Evolutionary conservation across 2,797 vertebrate species (phyloP), one percentile per base, ranked within the genome.

Genomic region (Tachyglossus aculeatus): DNA sequence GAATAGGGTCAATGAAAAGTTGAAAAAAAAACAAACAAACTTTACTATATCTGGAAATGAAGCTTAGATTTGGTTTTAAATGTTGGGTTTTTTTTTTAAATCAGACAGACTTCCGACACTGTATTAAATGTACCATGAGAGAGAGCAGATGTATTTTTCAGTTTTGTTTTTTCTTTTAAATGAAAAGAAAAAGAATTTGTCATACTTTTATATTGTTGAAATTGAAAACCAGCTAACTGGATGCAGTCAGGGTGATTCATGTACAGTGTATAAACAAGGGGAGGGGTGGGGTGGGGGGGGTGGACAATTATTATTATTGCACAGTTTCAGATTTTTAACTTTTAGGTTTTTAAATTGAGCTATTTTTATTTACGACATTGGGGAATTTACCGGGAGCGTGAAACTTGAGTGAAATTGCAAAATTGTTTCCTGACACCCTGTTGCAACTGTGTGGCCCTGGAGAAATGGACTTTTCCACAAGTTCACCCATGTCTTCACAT

Each of bases 151-250:
- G 71, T 87, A 63, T 85, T 86, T 90, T 86, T 83, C 81, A 81
- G 74, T 85, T 87, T 66, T 71, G 33, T 88, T 77, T 89, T 90
- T 92, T 95, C 88, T 93, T 94, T 95, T 94, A 93, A 87, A 90
- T 92, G 87, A 86, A 89, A 88, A 84, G 82, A 90, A 92, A 93
- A 93, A 44, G n/a, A 81, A 82, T 80, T 85, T 87, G 77, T 87
- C 64, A 34, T 84, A 80, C 73, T 92, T 89, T 92, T 90, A 86
- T 92, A 90, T 83, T 92, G 87, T 90, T 91, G 85, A 87, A 88
- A 84, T 84, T 84, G 51, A 89, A 80, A 91, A 88, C 85, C 88
- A 90, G 91, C 82, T 88, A 86, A 90, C 67, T 80, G 88, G 84
- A 85, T 92, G 71, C 84, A 87, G 88, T 91, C 83, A 87, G 86